Evolutionary conservation across 1,140 invertebrate species (phyloP).

Genomic region (Drosophila lacertosa): DNA sequence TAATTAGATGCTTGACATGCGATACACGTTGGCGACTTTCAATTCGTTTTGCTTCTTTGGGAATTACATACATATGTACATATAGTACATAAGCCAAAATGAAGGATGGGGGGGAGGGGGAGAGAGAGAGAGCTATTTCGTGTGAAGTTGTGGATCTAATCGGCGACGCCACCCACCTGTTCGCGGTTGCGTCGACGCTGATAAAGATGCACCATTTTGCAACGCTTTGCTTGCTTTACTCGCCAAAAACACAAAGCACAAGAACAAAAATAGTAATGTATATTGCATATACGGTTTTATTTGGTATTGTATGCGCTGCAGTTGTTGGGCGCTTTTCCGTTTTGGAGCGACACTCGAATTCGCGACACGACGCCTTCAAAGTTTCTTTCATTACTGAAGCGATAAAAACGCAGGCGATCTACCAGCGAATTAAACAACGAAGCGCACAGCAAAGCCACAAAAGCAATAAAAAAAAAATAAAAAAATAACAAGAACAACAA

Average conservation of each 20-base stretch:
- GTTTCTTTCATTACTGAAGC: slow-evolving; percentile 67
- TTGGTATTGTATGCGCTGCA: slow-evolving; percentile 3
- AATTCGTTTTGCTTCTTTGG: background rate
- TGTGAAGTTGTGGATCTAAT: slow-evolving; percentile 6
- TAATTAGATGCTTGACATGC: slow-evolving; percentile 59
- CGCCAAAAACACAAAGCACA: slow-evolving; percentile 8
- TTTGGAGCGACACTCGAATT: slow-evolving; percentile 21
- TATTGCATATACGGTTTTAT: slow-evolving; percentile 3
- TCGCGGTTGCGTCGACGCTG: slow-evolving; percentile 67
- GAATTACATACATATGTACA: background rate
- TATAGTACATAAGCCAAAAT: no score
- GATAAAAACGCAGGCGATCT: slow-evolving; percentile 36
- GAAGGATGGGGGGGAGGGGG: background rate
- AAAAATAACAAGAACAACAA: slow-evolving; percentile 8
- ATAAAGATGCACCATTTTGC: slow-evolving; percentile 68
- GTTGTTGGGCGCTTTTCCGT: background rate
- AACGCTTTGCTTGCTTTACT: background rate
- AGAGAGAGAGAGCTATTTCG: no score
- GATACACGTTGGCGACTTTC: slow-evolving; percentile 18
- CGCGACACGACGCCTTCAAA: slow-evolving; percentile 65
- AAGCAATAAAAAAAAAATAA: slow-evolving; percentile 4
- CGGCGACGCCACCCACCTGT: slow-evolving; percentile 62
- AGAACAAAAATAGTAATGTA: slow-evolving; percentile 5
- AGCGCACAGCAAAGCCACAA: background rate
- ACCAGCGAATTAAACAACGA: slow-evolving; percentile 28